Evolutionary conservation across 2,113 vertebrate genomes (phyloP), one percentile per base, ranked within the genome.

Genomic region (Paralichthys olivaceus): DNA sequence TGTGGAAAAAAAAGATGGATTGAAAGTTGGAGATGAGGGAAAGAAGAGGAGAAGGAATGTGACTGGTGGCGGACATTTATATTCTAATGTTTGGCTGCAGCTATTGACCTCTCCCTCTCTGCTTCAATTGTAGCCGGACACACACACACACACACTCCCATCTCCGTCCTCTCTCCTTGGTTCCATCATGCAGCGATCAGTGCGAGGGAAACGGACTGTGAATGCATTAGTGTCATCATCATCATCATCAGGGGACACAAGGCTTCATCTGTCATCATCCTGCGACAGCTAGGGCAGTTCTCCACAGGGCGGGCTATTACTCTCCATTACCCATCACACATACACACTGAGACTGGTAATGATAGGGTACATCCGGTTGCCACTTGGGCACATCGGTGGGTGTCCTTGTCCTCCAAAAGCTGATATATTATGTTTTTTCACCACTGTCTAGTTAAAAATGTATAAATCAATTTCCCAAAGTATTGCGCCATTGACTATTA

Each of bases 161-260:
- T 19, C 17, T 19, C 28, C 29, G 4, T 60, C 26, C 28, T 7
- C 25, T 72, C 56, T 73, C 59, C 59, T 74, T 84, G 28, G 13
- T 69, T 87, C 73, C 29, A 34, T 77, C 77, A 87, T 65, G 79
- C 55, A 54, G 83, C 73, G 75, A 88, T 89, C 72, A 80, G 68
- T 68, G 73, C 28, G 34, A 80, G 69, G 81, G 80, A 91, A 89
- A 85, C 79, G 65, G 84, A 81, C 83, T 87, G 81, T 89, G 80
- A 89, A 90, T 77, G 81, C 83, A 89, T 91, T 90, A 92, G 60
- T 77, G 79, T 78, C 81, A 84, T 88, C 89, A 89, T 91, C 89
- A 89, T 91, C 89, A 88, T 90, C 87, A 84, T 85, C 83, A 80
- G 54, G 71, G 79, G 74, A 88, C 79, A 69, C 12, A 0, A 59